Evolutionary conservation across 2,888 invertebrate species (phyloP).

Genomic region (Cryptosula pallasiana): DNA sequence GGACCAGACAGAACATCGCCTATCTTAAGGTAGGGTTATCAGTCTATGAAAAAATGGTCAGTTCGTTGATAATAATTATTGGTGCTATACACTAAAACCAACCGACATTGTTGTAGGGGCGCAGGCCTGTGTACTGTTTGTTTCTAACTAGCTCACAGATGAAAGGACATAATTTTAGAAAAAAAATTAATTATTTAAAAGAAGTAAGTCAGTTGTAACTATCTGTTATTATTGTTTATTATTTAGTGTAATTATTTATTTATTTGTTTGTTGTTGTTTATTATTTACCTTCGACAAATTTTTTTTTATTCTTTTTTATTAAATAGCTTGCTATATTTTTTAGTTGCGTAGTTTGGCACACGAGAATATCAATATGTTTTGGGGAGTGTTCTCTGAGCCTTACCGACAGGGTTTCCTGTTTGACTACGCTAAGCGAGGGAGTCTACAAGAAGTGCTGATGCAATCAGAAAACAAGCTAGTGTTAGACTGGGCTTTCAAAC

Average conservation of each 20-base stretch:
- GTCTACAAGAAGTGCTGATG: conserved; percentile 46
- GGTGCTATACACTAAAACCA: no score
- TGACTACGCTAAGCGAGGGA: conserved; percentile 78
- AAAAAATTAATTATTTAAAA: background rate
- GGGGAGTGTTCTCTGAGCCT: conserved; percentile 77
- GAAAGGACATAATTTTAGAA: conserved; percentile 14
- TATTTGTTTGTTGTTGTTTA: no score
- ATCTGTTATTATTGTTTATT: no score
- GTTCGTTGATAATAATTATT: no score
- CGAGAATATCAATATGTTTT: conserved; percentile 83
- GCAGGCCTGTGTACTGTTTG: conserved; percentile 11
- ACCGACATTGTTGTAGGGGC: background rate
- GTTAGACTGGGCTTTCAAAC: conserved; percentile 87
- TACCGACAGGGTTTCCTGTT: conserved; percentile 60
- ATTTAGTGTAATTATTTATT: no score
- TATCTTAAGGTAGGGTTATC: conserved; percentile 3
- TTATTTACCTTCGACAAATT: no score
- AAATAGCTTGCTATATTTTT: no score
- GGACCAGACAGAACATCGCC: background rate
- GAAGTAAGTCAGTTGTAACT: no score
- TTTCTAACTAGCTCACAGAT: conserved; percentile 9
- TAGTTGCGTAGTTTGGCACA: conserved; percentile 78
- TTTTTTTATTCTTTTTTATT: no score
- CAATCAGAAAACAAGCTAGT: conserved; percentile 43
- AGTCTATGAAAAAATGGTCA: no score